Evolutionary conservation across 2,797 vertebrate genomes (phyloP), one percentile per base, ranked within the genome.

Genomic region (Oryzias dopingdopingensis): DNA sequence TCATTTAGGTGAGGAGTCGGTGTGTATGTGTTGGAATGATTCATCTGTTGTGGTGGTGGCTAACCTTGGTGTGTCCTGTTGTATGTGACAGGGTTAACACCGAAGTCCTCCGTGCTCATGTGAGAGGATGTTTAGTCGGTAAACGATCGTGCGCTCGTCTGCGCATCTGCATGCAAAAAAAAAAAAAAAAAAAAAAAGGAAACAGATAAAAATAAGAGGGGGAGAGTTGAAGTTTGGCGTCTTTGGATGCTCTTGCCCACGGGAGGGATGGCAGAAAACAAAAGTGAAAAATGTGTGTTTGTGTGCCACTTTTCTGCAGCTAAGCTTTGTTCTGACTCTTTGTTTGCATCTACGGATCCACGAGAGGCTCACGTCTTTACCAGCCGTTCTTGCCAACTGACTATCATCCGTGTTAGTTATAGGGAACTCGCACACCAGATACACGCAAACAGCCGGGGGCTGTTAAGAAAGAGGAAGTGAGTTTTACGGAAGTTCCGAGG

Each of bases 51-150:
- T 94, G 94, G 94, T 96, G 94, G 96, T 93, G 92, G 93, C 95
- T 98, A 97, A 98, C 96, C 96, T 98, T 98, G 96, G 94, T 95
- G 93, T 93, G 96, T 96, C 94, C 95, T 95, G 95, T 96, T 95
- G 95, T 92, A 95, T 93, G 90, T 96, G 96, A 97, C 95, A 93
- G 95, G 94, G 96, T 97, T 93, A 37, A 94, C 93, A 96, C 94
- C 94, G 94, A 67, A 37, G 32, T 37, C 32, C 10, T 13, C 32
- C 32, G 2, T 3, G 32, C 32, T 37, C 32, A 12, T 3, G 32
- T 4, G 32, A 13, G 32, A 10, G 10, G 32, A 37, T 67, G 63
- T 65, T 69, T 74, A 43, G 67, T 79, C 75, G 75, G 64, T 56
- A 72, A 18, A 65, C 74, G 32, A 72, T 76, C 76, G 70, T 62